Percentiles rank a stretch among this genome's conserved stretches.
These are phyloP conservation scores for Tapirus terrestris DNA, from an alignment of 2,113 vertebrate genomes.

Conservation along the genomic window DNA sequence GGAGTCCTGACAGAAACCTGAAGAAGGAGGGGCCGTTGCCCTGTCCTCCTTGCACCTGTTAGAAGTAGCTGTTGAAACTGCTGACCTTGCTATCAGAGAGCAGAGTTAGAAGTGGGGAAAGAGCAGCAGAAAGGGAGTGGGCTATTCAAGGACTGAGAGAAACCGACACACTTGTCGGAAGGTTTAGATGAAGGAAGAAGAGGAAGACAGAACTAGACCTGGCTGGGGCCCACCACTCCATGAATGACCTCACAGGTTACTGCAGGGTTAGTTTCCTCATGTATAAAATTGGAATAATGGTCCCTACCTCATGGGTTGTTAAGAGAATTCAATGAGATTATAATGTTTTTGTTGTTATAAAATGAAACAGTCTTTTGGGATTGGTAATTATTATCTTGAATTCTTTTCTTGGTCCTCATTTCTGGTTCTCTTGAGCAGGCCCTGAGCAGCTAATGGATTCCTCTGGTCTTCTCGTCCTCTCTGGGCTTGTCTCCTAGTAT, in stretches of 20 bases:
- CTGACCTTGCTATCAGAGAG: not conserved
- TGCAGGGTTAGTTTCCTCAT: not conserved
- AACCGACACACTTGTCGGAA: not conserved
- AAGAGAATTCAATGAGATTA: not conserved
- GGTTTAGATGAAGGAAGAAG: not conserved
- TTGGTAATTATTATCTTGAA: not conserved
- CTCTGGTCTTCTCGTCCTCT: not conserved
- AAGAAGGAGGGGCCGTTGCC: not conserved
- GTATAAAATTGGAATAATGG: not conserved
- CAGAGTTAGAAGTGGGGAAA: not conserved
- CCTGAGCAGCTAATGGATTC: not conserved
- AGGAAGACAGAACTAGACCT: not conserved
- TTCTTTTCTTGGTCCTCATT: not conserved
- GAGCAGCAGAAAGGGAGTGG: not conserved
- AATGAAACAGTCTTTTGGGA: not conserved
- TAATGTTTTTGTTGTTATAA: not conserved
- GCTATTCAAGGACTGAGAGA: not conserved
- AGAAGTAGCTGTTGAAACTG: not conserved
- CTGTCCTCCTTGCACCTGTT: not conserved
- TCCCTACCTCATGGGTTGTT: rapidly evolving
- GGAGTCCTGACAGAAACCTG: not conserved
- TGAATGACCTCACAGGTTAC: not conserved
- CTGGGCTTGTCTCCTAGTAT: not conserved
- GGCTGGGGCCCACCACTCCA: rapidly evolving
- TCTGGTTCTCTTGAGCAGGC: not conserved